A percentile compares a stretch with the other conserved stretches of the same genome.
These are phyloP conservation scores for Cyprinodon brontotheroides DNA, from an alignment of 2,113 vertebrate species.

Conservation along the genomic window DNA sequence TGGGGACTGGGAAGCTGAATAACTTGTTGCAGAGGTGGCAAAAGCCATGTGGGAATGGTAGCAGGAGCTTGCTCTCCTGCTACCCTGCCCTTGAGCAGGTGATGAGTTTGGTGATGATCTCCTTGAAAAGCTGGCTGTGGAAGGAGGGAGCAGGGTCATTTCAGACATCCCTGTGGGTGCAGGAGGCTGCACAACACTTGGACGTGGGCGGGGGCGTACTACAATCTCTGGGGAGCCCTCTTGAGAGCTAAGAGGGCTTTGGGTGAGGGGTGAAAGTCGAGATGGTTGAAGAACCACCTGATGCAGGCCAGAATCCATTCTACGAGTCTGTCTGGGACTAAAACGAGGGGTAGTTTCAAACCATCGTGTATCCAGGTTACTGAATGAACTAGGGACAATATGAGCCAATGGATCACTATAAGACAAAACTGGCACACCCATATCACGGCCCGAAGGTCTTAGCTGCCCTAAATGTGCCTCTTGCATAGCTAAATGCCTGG, in stretches of 20 bases:
- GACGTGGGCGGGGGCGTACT: conserved; percentile 91
- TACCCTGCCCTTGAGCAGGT: conserved; percentile 89
- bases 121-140: conserved; percentile 92
- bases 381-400: conserved; percentile 90
- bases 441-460: conserved; percentile 97
- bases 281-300: conserved; percentile 99
- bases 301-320: conserved; percentile 93
- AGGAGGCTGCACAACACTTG: conserved; percentile 86
- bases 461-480: conserved; percentile 96
- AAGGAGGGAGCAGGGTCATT: conserved; percentile 94
- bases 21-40: conserved; percentile 88
- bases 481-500: conserved; percentile 97
- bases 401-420: conserved; percentile 93
- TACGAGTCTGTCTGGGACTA: conserved; percentile 92
- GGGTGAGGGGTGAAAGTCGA: conserved; percentile 95
- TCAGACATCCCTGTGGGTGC: conserved; percentile 90
- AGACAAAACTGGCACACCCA: conserved; percentile 98
- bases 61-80: conserved; percentile 85
- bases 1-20: conserved; percentile 85
- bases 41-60: conserved; percentile 87
- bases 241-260: conserved; percentile 94
- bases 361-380: conserved; percentile 96
- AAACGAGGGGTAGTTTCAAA: conserved; percentile 92
- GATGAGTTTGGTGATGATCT: conserved; percentile 95
- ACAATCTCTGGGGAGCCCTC: conserved; percentile 94